Percentiles rank a stretch among this genome's conserved stretches.
Evolutionary conservation across 2,797 vertebrate species (phyloP).

Genomic region (Philypnodon macrostomus): DNA sequence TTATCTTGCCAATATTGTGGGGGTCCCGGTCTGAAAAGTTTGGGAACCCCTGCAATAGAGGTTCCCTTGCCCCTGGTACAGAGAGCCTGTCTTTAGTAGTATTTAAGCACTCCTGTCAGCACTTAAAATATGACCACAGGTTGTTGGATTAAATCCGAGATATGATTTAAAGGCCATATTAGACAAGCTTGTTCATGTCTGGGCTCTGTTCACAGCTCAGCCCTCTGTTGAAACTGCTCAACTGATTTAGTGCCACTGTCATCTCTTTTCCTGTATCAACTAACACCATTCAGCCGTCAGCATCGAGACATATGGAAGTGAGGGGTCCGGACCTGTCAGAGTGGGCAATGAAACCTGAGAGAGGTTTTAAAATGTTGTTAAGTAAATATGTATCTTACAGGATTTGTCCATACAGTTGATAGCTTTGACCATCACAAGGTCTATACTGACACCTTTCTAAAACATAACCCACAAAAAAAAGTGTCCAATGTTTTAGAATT

Average conservation of each 20-base stretch:
- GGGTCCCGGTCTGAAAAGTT: too few relatives aligned
- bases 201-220: not conserved
- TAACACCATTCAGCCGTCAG: conserved; percentile 11
- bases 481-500: too few relatives aligned
- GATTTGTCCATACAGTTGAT: too few relatives aligned
- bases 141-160: not conserved
- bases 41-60: too few relatives aligned
- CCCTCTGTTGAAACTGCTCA: conserved; percentile 12
- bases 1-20: too few relatives aligned
- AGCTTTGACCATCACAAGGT: too few relatives aligned
- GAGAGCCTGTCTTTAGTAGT: conserved; percentile 11
- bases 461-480: too few relatives aligned
- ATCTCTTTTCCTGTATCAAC: conserved; percentile 8
- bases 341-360: not conserved
- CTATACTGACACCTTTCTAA: too few relatives aligned
- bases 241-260: conserved; percentile 29
- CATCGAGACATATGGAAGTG: conserved; percentile 22
- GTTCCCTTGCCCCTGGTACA: not conserved
- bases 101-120: conserved; percentile 11
- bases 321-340: conserved; percentile 15
- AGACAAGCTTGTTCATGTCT: conserved; percentile 34
- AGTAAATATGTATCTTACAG: too few relatives aligned
- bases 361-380: too few relatives aligned
- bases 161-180: conserved; percentile 21
- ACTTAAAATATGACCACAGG: conserved; percentile 19